Base-by-base conservation (phyloP, 2,797 vertebrate genomes). In the Salmo trutta region DNA sequence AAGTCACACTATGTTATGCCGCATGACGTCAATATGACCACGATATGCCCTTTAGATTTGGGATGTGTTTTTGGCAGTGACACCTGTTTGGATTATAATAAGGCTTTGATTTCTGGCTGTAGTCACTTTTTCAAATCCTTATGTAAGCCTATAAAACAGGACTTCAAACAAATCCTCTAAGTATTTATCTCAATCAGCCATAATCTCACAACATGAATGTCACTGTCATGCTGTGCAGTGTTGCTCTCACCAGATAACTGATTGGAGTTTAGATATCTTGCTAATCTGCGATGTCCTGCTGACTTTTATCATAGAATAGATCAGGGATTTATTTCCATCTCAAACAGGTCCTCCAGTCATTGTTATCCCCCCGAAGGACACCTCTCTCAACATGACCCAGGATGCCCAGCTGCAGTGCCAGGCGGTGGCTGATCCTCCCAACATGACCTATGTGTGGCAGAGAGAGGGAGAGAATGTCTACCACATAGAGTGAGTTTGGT, bases 371-470 rank as follows among this genome's bases (percentile, higher is more conserved):
- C 98, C 98, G 0, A 90, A 91, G 87, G 96, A 94, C 65, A 73
- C 91, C 69, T 93, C 95, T 0, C 93, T 97, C 83, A 99, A 99
- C 76, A 75, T 96, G 84, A 96, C 97, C 86, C 97, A 96, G 86
- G 91, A 97, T 90, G 96, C 96, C 75, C 90, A 94, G n/a, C 90
- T 99, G 78, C 92, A 82, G 2, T 99, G 98, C 89, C 94, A 91
- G 91, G 98, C 98, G 0, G 94, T 96, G 84, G 95, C 98, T 0
- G 96, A 99, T 84, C 98, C 98, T 0, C 91, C 96, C 21, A 99
- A 99, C 90, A 97, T 99, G 93, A 99, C 97, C 65, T 99, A 98
- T 17, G 96, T 96, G 87, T 99, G 98, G 98, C 95, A 92, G 90
- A 96, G 91, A 86, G 93, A 91, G 0, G 89, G 87, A 77, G 91